Evolutionary conservation across 2,888 invertebrate species (phyloP), one percentile per base, ranked within the genome.

Genomic region (Thelaira solivaga): DNA sequence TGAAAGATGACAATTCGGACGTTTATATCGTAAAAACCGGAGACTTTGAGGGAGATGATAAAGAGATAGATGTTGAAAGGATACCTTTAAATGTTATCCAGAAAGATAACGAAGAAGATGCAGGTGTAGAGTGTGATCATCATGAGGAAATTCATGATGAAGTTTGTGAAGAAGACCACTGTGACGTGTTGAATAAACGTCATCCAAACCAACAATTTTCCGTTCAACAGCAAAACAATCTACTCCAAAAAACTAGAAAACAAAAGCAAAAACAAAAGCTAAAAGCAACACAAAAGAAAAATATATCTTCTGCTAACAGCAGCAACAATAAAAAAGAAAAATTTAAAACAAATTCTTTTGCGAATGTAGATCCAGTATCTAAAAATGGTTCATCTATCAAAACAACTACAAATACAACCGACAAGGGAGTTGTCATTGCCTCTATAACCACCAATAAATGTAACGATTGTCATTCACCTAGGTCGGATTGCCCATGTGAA

Each of bases 401-500:
- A 22, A 34, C 43, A 2, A 71, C 20, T 20, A 39, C 41, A 20
- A 59, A 39, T 34, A 69, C 43, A 22, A 64, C 41, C 41, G 59
- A 53, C 1, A 75, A 53, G 39, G 51, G 11, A 13, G 31, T n/a
- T n/a, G n/a, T 34, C 3, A 72, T 41, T 72, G 59, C 65, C 20
- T 65, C 55, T 22, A 55, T 53, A 34, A 47, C 41, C 6, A 64
- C 49, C 43, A 22, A 41, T 53, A 87, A 88, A 76, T 87, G 87
- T 72, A 83, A 83, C 76, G 87, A 87, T 64, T 86, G 87, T 57
- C 77, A 85, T 80, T 83, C 82, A 10, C 81, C 86, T 29, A 83
- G 83, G 26, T 82, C 83, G 2, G 83, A 86, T 76, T 88, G 88
- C 81, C 88, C 91, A 51, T 92, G 92, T 84, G 91, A 91, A 78